Evolutionary conservation across 1,140 invertebrate genomes (phyloP).

Genomic region (Leptestheria dahalacensis): DNA sequence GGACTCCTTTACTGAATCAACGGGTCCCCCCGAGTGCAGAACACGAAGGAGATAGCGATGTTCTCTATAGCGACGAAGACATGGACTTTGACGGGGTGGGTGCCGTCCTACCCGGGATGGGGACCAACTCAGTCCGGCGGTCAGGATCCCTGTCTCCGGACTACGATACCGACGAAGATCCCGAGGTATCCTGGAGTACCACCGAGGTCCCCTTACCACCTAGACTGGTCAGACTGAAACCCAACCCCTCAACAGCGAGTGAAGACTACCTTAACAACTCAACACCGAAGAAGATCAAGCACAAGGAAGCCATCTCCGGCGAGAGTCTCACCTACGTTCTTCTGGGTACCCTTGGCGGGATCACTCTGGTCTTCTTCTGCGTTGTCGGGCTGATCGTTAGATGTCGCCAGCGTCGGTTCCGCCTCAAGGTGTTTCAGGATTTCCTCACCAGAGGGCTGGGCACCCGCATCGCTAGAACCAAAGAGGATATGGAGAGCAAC

Average conservation of each 20-base stretch:
- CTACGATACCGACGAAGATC: not conserved
- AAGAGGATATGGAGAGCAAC: no score
- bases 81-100: conserved; percentile 2
- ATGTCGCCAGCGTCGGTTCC: conserved; percentile 1
- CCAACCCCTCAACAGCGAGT: not conserved
- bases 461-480: not conserved
- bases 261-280: not conserved
- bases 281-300: not conserved
- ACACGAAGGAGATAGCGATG: no score
- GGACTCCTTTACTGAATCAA: not conserved
- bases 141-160: not conserved
- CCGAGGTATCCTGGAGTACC: not conserved
- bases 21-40: no score
- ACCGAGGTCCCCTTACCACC: not conserved
- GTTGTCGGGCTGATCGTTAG: conserved; percentile 7
- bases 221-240: not conserved
- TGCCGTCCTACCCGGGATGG: not conserved
- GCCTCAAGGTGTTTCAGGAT: not conserved
- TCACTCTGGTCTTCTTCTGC: conserved; percentile 13
- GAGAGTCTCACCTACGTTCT: conserved; percentile 5
- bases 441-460: not conserved
- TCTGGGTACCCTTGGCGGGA: conserved; percentile 11
- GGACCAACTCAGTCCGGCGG: not conserved
- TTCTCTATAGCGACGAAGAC: conserved; percentile 2
- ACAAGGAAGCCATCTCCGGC: not conserved